Percentiles rank a stretch among this genome's conserved stretches.
These are phyloP conservation scores for Plutella xylostella DNA, from an alignment of 2,888 invertebrate genomes.

Conservation along the genomic window DNA sequence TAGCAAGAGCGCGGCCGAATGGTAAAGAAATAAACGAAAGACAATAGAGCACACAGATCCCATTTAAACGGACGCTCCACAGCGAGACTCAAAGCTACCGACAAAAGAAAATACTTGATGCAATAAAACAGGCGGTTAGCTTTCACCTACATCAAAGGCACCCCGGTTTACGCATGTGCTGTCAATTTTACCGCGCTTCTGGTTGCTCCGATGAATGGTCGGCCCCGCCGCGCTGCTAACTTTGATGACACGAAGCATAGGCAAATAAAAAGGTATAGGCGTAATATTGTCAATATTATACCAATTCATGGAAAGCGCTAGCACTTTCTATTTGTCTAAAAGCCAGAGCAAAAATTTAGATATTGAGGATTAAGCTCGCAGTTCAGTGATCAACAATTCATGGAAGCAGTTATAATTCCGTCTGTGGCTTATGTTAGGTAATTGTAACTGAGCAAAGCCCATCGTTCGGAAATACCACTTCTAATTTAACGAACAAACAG, in stretches of 20 bases:
- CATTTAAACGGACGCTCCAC: not conserved
- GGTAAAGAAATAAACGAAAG: not conserved
- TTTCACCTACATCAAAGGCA: slow-evolving; percentile 29
- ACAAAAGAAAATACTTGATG: slow-evolving; percentile 9
- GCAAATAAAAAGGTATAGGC: no score
- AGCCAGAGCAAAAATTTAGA: no score
- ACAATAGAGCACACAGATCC: not conserved
- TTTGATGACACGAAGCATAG: not conserved
- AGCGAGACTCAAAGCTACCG: slow-evolving; percentile 6
- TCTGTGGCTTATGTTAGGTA: not conserved
- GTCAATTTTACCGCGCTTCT: slow-evolving; percentile 27
- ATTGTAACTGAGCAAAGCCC: not conserved
- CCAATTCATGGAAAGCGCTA: no score
- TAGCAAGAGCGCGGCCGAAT: not conserved
- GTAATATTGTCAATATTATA: no score
- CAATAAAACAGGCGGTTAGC: slow-evolving; percentile 9
- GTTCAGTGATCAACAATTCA: not conserved
- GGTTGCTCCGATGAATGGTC: not conserved
- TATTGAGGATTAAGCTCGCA: no score
- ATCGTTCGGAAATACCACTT: slow-evolving; percentile 27
- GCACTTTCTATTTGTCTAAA: no score
- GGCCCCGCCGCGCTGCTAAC: no score
- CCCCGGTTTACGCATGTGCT: slow-evolving; percentile 41
- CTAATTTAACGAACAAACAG: slow-evolving; percentile 35
- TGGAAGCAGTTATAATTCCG: not conserved